Base-by-base conservation (phyloP, 2,797 vertebrate species). In the Lates japonicus region DNA sequence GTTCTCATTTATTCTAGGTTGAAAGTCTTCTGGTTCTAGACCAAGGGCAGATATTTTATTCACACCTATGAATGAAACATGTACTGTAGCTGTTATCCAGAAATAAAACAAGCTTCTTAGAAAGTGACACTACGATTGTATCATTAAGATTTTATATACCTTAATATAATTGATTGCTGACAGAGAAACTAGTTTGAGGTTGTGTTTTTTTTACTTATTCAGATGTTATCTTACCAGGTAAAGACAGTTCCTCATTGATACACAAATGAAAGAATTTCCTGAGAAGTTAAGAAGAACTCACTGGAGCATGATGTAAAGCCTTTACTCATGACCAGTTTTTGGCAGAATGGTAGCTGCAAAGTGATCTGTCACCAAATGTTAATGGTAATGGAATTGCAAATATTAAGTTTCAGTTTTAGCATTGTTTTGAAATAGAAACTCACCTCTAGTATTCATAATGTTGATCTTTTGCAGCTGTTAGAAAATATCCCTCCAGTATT, bases 381-480 rank as follows among this genome's bases (percentile, higher is more conserved):
- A 33, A 49, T 67, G 37, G 9, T 35, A 22, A 35, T 41, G 10
- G 12, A 54, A 46, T 54, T 51, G 11, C 46, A 60, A 16, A 41
- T 70, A 48, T 68, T 25, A 49, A 10, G 13, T 81, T 79, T 76
- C 25, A 61, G 17, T 77, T 59, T 54, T 12, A 62, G 19, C 25
- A 37, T 42, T 73, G 19, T 57, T 76, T 72, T 49, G 49, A 77
- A 74, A 72, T n/a, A 33, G 5, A 76, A 59, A 75, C 25, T 42
- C 2, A 55, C 48, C 14, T 59, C 7, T n/a, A 33, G 2, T 14
- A 13, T 55, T 9, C 19, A 22, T 14, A 0, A 0, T 46, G 29
- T 13, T 49, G 4, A 1, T 68, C 1, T 42, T 41, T 42, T 64
- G 41, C 17, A 73, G 39, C 12, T 44, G 44, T 51, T 48, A 4